Evolutionary conservation across 2,888 invertebrate species (phyloP).

Genomic region (Caenorhabditis sp.): DNA sequence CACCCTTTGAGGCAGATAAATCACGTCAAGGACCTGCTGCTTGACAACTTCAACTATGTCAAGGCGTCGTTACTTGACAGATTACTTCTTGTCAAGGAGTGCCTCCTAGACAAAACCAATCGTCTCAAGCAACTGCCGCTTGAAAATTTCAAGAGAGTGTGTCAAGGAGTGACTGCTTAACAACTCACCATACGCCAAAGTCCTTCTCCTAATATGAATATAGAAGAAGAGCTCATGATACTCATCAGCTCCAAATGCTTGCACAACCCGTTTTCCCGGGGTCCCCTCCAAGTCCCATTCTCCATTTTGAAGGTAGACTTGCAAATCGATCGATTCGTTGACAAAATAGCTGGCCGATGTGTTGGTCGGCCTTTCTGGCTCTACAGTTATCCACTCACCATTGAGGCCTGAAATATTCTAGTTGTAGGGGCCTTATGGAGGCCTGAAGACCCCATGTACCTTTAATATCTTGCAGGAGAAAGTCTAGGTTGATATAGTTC

Average conservation of each 20-base stretch:
- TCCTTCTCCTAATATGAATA: constrained; percentile 52
- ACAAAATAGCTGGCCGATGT: constrained; percentile 48
- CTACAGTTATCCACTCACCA: constrained; percentile 28
- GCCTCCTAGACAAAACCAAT: too few species aligned
- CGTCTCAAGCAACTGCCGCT: too few species aligned
- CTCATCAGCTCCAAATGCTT: constrained; percentile 46
- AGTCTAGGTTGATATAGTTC: constrained; percentile 53
- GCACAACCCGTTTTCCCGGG: constrained; percentile 53
- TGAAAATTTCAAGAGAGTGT: too few species aligned
- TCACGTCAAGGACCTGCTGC: too few species aligned
- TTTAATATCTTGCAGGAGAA: constrained; percentile 43
- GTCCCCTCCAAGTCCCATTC: constrained; percentile 59
- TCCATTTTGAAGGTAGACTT: constrained; percentile 56
- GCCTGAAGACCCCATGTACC: too few species aligned
- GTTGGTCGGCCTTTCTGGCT: constrained; percentile 25
- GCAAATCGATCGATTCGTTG: constrained; percentile 56
- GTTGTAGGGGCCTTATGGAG: too few species aligned
- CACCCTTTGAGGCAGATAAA: too few species aligned
- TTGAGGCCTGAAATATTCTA: constrained; percentile 29
- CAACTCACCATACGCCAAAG: constrained; percentile 51
- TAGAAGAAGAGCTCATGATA: constrained; percentile 59
- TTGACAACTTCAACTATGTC: too few species aligned
- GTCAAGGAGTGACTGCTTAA: too few species aligned
- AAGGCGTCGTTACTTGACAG: too few species aligned
- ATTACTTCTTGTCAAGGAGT: too few species aligned